A percentile compares a stretch with the other conserved stretches of the same genome.
phyloP scores from a whole-genome alignment of 2,113 vertebrate species.

The Pedionomus torquatus region DNA sequence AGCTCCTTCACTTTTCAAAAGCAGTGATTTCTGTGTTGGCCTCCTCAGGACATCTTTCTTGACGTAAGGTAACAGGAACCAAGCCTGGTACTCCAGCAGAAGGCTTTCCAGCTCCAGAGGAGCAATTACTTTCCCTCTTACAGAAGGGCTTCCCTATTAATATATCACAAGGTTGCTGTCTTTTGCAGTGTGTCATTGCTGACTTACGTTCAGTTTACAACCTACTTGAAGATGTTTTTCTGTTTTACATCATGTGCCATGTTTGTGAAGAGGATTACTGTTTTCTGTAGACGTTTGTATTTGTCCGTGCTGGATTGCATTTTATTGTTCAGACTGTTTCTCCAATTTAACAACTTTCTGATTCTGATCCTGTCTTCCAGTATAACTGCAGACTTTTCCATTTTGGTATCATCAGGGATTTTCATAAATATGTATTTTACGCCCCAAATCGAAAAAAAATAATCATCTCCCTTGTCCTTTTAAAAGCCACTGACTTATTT shows the following conservation, averaged over 20 bases:
- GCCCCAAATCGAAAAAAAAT: not conserved
- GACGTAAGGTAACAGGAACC: not conserved
- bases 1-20: not conserved
- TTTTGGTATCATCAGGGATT: not conserved
- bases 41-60: not conserved
- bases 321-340: not conserved
- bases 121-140: not conserved
- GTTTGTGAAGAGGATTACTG: not conserved
- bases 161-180: not conserved
- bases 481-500: not conserved
- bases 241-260: not conserved
- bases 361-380: not conserved
- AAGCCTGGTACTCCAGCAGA: fast-evolving
- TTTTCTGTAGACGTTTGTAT: not conserved
- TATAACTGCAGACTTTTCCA: not conserved
- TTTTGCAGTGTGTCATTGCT: not conserved
- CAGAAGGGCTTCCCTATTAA: not conserved
- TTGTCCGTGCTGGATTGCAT: not conserved
- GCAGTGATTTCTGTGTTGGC: not conserved
- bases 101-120: not conserved
- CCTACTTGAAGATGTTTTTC: not conserved
- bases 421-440: not conserved
- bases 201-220: not conserved
- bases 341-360: not conserved
- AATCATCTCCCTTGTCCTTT: not conserved